Base-by-base conservation (phyloP, 1,140 invertebrate species). In the Belonocnema kinseyi region DNA sequence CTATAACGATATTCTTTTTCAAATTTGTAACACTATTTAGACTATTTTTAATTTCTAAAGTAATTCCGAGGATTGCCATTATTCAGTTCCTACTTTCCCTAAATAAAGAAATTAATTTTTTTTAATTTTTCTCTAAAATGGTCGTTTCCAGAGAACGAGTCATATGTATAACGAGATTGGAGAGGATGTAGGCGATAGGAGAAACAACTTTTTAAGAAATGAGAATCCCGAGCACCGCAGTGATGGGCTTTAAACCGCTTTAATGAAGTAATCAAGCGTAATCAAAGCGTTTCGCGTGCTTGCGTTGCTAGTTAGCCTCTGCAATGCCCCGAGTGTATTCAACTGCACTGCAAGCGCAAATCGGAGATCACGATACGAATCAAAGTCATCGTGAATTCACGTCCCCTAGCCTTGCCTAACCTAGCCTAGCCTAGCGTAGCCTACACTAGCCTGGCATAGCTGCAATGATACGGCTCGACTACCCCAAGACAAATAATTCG, bases 251-350 rank as follows among this genome's bases (percentile, higher is more conserved):
- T 40, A 66, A 66, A 66, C 61, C 61, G 61, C 61, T 66, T 66
- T 66, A 66, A 66, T 66, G 61, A 66, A 66, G 61, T 66, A 66
- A 66, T 66, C 61, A 66, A 66, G 61, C 61, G 61, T 66, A 66
- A 66, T 66, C 61, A 66, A 66, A 66, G 61, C 61, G 61, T 66
- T 66, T 66, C 61, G 61, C 61, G 61, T 66, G 61, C 61, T 66
- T 66, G 61, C 61, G 61, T 33, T 40, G 40, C 61, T 66, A 66
- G 61, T 66, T 66, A 66, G 61, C 61, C 61, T 66, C 16, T 46
- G 61, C 40, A 66, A 40, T 66, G 40, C 61, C 61, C 61, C 13
- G 61, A 66, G 61, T 66, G 61, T 66, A 66, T 66, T 66, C 61
- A 66, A 66, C 61, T 66, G 33, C 26, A 66, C 26, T 66, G 33